Conservation (phyloP, 2,113 vertebrate species). For the Halcyon senegalensis region DNA sequence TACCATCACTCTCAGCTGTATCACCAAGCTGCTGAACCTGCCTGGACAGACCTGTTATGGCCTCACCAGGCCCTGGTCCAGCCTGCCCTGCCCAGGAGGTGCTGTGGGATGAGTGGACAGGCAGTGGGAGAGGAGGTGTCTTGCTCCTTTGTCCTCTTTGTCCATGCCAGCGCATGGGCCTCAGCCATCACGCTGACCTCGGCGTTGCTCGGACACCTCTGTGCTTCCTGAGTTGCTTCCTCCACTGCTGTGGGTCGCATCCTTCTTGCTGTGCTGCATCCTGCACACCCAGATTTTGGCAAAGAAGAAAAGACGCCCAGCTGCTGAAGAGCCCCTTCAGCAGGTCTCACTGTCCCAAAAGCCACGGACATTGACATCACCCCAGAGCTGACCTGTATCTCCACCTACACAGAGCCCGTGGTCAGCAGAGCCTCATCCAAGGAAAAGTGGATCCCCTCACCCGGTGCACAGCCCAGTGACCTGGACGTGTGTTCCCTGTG, state of each 20-base stretch:
- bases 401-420: too few relatives aligned
- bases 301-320: not conserved
- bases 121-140: not conserved
- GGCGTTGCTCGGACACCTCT: not conserved
- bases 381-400: too few relatives aligned
- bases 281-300: not conserved
- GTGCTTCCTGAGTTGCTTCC: not conserved
- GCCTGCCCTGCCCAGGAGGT: not conserved
- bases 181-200: not conserved
- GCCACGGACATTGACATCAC: too few relatives aligned
- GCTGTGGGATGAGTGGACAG: not conserved
- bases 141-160: not conserved
- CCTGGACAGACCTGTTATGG: not conserved
- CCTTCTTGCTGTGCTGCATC: not conserved
- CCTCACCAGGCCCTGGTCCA: not conserved
- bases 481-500: too few relatives aligned
- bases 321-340: not conserved
- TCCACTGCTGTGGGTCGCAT: not conserved
- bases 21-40: not conserved
- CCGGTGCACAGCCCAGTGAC: too few relatives aligned
- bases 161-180: not conserved
- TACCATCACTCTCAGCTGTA: not conserved
- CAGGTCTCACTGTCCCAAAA: not conserved
- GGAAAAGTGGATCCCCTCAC: too few relatives aligned
- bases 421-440: too few relatives aligned